Conservation (phyloP, 1,140 invertebrate species). For the Dreissena rostriformis region DNA sequence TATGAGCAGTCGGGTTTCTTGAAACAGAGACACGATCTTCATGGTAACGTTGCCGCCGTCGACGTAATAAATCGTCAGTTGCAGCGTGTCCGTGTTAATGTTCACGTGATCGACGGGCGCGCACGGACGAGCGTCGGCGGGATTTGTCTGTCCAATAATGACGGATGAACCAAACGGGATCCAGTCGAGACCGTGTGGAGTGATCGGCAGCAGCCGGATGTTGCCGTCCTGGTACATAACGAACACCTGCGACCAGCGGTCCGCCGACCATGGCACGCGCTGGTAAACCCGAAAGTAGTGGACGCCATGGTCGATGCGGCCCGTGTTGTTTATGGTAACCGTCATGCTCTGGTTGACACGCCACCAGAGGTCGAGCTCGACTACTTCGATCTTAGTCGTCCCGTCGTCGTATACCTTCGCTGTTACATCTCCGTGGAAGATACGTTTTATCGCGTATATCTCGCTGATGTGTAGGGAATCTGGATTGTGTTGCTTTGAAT, state of each 20-base stretch:
- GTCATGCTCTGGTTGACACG: conserved; percentile 57
- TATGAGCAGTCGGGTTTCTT: conserved; percentile 58
- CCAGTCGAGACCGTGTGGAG: conserved; percentile 72
- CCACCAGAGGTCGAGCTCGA: conserved; percentile 71
- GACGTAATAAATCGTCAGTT: conserved; percentile 56
- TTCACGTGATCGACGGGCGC: conserved; percentile 59
- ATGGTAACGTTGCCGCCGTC: conserved; percentile 56
- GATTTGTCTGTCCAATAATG: conserved; percentile 66
- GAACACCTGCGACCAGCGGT: conserved; percentile 64
- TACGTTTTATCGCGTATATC: conserved; percentile 1
- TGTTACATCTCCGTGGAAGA: neutral
- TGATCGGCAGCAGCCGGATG: conserved; percentile 60
- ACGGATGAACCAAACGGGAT: conserved; percentile 73
- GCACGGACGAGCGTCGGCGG: conserved; percentile 50
- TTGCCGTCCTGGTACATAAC: conserved; percentile 72
- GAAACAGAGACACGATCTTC: conserved; percentile 43
- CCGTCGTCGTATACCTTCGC: conserved; percentile 45
- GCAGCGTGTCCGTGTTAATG: conserved; percentile 52
- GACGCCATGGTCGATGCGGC: neutral
- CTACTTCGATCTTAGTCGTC: conserved; percentile 58
- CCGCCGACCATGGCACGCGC: conserved; percentile 56
- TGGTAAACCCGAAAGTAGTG: conserved; percentile 52
- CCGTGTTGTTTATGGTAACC: conserved; percentile 35
- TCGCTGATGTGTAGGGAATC: neutral
- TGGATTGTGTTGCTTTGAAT: neutral